These are phyloP conservation scores for Hippocampus abdominalis DNA, from an alignment of 2,113 vertebrate genomes.

Conservation along the genomic window DNA sequence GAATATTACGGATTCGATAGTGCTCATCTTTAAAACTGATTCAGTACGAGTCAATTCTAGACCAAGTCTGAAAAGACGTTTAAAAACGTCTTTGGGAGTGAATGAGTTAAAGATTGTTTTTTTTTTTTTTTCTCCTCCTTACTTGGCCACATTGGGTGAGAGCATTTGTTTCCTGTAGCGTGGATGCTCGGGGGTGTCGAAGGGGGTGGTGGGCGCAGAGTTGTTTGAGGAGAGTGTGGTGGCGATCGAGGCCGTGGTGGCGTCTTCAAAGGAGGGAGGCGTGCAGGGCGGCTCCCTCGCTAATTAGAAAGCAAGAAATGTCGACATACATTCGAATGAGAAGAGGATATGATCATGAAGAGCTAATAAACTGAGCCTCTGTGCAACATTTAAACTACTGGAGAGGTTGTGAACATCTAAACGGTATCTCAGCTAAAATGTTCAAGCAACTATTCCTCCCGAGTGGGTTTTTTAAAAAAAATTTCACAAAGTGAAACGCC, in stretches of 20 bases:
- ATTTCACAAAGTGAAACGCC: background rate
- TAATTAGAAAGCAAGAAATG: constrained; percentile 13
- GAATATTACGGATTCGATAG: background rate
- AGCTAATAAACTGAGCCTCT: background rate
- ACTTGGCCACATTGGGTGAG: constrained; percentile 84
- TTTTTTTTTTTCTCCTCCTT: constrained; percentile 35
- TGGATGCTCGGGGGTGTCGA: constrained; percentile 88
- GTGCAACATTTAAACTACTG: background rate
- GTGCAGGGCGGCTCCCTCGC: constrained; percentile 84
- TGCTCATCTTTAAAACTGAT: background rate
- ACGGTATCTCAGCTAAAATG: background rate
- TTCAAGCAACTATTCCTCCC: background rate
- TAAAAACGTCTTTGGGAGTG: too few species aligned
- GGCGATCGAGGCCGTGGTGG: constrained; percentile 93
- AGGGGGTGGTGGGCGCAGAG: constrained; percentile 90
- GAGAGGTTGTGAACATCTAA: background rate
- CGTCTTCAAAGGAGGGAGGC: constrained; percentile 96
- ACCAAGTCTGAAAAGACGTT: too few species aligned
- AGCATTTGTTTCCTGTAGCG: constrained; percentile 85
- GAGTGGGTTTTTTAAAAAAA: background rate
- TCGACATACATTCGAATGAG: background rate
- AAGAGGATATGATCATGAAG: background rate
- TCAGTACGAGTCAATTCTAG: too few species aligned
- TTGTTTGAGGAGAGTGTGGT: constrained; percentile 93
- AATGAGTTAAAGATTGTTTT: background rate